phyloP scores from a whole-genome alignment of 1,140 invertebrate genomes.

The Drosophila nigromelanica region DNA sequence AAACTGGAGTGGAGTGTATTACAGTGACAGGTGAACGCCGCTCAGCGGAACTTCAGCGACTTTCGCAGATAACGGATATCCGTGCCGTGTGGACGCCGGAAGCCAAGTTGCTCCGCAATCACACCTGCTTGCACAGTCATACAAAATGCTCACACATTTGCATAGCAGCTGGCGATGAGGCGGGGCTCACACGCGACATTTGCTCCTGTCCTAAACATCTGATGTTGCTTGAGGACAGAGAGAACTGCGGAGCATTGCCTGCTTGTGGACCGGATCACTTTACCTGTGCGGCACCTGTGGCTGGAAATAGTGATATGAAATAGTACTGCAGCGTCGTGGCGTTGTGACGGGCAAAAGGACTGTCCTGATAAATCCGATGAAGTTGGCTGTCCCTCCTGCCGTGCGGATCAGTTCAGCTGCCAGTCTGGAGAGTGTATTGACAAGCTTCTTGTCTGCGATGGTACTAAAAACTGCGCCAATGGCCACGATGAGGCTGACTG shows the following conservation, averaged over 20 bases:
- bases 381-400: constrained; percentile 88
- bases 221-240: constrained; percentile 88
- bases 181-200: constrained; percentile 84
- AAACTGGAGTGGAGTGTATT: constrained; percentile 85
- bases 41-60: constrained; percentile 84
- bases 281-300: constrained; percentile 87
- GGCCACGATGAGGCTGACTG: constrained; percentile 87
- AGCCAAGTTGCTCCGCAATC: constrained; percentile 72
- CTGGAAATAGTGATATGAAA: constrained; percentile 74
- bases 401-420: constrained; percentile 89
- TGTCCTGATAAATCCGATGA: constrained; percentile 94
- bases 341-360: constrained; percentile 85
- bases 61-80: constrained; percentile 87
- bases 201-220: constrained; percentile 92
- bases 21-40: constrained; percentile 85
- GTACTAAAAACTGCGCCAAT: constrained; percentile 89
- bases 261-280: constrained; percentile 92
- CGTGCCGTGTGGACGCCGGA: constrained; percentile 85
- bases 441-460: constrained; percentile 89
- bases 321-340: constrained; percentile 91
- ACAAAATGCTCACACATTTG: constrained; percentile 84
- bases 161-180: constrained; percentile 88
- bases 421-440: constrained; percentile 91
- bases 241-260: constrained; percentile 88
- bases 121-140: constrained; percentile 75